Base-by-base conservation (phyloP, 1,140 invertebrate species). In the Lucilia sericata region DNA sequence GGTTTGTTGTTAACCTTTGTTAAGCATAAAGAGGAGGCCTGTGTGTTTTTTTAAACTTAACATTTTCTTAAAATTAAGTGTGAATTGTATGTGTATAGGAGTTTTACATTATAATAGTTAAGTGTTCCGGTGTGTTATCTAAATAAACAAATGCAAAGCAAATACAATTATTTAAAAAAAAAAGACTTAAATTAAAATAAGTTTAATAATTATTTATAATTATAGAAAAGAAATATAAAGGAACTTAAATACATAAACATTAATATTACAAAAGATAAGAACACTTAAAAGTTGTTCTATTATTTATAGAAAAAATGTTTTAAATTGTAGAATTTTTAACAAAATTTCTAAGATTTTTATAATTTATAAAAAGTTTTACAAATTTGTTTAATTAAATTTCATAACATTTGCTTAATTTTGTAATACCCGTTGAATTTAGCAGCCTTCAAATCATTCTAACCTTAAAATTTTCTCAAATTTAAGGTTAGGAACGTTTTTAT, bases 71-170 rank as follows among this genome's bases (percentile, higher is more conserved):
- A 70, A 70, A 70, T 70, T 70, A 21, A 70, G 8, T 70, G 17
- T 21, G 60, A n/a, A n/a, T n/a, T n/a, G n/a, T 70, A n/a, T 70
- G 17, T 8, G 36, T 82, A 12, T 30, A 30, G 25, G 1, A 30
- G 25, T 30, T 82, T 49, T 42, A 49, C 12, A 14, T 36, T 80
- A 47, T 47, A 19, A 80, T 55, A 49, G 25, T 42, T 55, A 30
- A 30, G 51, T 49, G 30, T 19, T 42, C n/a, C n/a, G 76, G 3
- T 80, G 14, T 47, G 47, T 70, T 65, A 5, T 70, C 12, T 36
- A 70, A 82, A 51, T 19, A 81, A 82, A 82, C 51, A 82, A 82
- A 65, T 74, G 60, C 81, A 65, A 13, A 47, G 81, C 51, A 49
- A 30, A 80, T 49, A 75, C 30, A 80, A 80, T 51, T 76, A 10